Evolutionary conservation across 2,888 invertebrate genomes (phyloP), one percentile per base, ranked within the genome.

Genomic region (Neoascia interrupta): DNA sequence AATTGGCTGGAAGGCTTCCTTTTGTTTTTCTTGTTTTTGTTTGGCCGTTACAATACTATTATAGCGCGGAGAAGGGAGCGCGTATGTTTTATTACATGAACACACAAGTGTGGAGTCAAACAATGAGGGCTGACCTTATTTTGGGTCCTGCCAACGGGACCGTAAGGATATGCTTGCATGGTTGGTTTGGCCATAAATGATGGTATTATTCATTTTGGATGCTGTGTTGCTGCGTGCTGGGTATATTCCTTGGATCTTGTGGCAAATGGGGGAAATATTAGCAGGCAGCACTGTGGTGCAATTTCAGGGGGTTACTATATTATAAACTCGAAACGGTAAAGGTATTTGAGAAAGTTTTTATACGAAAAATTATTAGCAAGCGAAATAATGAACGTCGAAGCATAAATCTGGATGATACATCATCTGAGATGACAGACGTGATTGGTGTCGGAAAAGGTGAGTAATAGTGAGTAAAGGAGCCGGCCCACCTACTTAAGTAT

Each of bases 91-190:
- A 37, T 75, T 70, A 43, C 39, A 60, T 76, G 47, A 36, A 60
- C 63, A 54, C 47, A 63, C 54, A 23, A 45, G 43, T 39, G 47
- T 49, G 34, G 47, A 49, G 72, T 68, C 66, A 45, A 79, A 79
- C 60, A 79, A 73, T 66, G 61, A 54, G 37, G 49, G 61, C 66
- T 73, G 79, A 79, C 79, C 79, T 73, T 73, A 73, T 79, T 79
- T 72, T 61, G 39, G 54, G 53, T 54, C 69, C 19, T 56, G 47
- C 61, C 61, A 61, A 61, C 34, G 72, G 60, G 43, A 79, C 37
- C 66, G 26, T 37, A 43, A 56, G 34, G 73, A 68, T 56, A 66
- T 61, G 60, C 66, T 51, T 39, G 56, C 31, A 79, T 21, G 45
- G 53, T 56, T 72, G 39, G 51, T 13, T 66, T 66, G 47, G 31